Evolutionary conservation across 2,888 invertebrate genomes (phyloP).

Genomic region (Acleris holmiana): DNA sequence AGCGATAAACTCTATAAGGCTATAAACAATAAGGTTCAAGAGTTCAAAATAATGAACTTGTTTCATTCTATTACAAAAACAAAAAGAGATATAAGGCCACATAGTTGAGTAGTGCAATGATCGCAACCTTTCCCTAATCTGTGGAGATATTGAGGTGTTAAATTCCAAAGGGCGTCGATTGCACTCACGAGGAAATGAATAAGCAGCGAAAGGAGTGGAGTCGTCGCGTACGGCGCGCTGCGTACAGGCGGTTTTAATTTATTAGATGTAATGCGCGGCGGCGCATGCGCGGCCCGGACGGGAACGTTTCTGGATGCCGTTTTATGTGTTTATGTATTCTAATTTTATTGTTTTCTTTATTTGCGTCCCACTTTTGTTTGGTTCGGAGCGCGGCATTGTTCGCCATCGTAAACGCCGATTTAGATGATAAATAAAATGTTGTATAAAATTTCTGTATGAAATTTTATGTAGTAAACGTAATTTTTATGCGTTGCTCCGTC

Average conservation of each 20-base stretch:
- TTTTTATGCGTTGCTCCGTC: conserved; percentile 38
- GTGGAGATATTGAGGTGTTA: too few species aligned
- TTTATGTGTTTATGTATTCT: conserved; percentile 84
- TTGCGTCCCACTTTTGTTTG: conserved; percentile 84
- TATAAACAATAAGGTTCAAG: too few species aligned
- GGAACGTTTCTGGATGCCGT: conserved; percentile 73
- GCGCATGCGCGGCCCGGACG: conserved; percentile 67
- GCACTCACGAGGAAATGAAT: too few species aligned
- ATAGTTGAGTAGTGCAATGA: too few species aligned
- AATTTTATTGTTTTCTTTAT: conserved; percentile 85
- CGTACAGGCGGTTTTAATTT: conserved; percentile 63
- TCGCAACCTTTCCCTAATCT: too few species aligned
- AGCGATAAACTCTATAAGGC: too few species aligned
- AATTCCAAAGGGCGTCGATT: too few species aligned
- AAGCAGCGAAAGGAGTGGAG: too few species aligned
- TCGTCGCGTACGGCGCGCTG: conserved; percentile 39
- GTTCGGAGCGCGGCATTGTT: conserved; percentile 81
- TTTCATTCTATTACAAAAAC: too few species aligned
- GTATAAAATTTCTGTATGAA: conserved; percentile 55
- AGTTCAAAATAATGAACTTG: too few species aligned
- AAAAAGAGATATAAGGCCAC: too few species aligned
- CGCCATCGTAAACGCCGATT: conserved; percentile 82
- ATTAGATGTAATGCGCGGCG: conserved; percentile 67
- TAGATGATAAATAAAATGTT: conserved; percentile 84
- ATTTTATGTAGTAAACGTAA: conserved; percentile 43